phyloP scores from a whole-genome alignment of 2,113 vertebrate species.

The Bombycilla garrulus region DNA sequence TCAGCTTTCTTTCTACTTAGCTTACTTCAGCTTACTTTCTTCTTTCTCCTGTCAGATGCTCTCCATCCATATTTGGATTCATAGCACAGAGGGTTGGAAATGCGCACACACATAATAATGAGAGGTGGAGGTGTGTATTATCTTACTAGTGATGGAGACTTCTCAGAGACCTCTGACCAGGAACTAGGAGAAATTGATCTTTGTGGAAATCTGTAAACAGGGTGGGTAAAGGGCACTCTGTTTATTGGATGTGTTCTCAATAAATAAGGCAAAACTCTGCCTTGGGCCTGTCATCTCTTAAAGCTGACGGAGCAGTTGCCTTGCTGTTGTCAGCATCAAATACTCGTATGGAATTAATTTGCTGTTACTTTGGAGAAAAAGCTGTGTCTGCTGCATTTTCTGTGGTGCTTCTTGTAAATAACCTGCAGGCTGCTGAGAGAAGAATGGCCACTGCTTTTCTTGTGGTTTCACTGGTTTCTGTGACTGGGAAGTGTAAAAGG shows the following conservation, averaged over 20 bases:
- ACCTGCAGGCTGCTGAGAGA: neutral
- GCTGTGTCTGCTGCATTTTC: neutral
- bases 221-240: neutral
- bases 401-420: neutral
- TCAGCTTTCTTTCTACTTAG: no score
- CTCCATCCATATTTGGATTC: neutral
- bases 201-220: neutral
- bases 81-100: neutral
- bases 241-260: neutral
- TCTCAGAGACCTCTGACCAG: neutral
- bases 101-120: neutral
- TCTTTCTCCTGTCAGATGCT: neutral
- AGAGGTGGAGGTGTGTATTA: neutral
- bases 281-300: neutral
- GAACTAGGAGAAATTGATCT: neutral
- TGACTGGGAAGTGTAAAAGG: neutral
- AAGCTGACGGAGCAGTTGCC: neutral
- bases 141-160: neutral
- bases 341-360: neutral
- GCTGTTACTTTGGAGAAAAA: neutral
- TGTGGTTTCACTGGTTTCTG: neutral
- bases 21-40: no score
- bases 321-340: neutral
- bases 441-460: neutral
- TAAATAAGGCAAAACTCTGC: neutral